Evolutionary conservation across 2,888 invertebrate species (phyloP).

Genomic region (Trissoscelio sp.): DNA sequence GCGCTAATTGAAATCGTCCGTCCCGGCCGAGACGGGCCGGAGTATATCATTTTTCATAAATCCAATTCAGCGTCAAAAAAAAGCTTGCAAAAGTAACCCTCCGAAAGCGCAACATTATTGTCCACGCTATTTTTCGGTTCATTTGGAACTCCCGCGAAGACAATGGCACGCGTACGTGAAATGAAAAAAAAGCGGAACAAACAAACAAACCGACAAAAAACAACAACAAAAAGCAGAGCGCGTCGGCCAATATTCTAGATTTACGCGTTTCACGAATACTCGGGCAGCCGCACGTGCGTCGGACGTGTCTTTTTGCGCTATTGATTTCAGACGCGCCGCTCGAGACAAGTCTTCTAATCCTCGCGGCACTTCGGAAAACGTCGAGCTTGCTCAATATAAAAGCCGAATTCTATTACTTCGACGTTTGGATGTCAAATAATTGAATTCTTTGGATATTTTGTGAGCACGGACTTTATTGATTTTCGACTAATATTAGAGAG

Average conservation of each 20-base stretch:
- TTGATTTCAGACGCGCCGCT: conserved; percentile 63
- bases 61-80: conserved; percentile 3
- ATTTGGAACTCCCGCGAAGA: conserved; percentile 43
- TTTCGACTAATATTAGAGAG: conserved; percentile 56
- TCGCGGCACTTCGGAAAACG: conserved; percentile 67
- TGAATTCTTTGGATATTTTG: conserved; percentile 64
- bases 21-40: neutral
- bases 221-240: conserved; percentile 12
- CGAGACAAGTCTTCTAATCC: conserved; percentile 66
- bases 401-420: conserved; percentile 65
- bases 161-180: conserved; percentile 19
- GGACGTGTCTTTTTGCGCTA: conserved; percentile 72
- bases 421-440: conserved; percentile 66
- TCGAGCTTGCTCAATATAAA: conserved; percentile 67
- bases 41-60: conserved; percentile 37
- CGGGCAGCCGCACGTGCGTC: conserved; percentile 77
- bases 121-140: conserved; percentile 31
- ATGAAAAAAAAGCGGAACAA: conserved; percentile 3
- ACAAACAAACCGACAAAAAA: conserved; percentile 20
- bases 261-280: conserved; percentile 69
- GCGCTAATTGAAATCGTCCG: conserved; percentile 47
- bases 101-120: conserved; percentile 19
- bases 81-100: neutral
- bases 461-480: conserved; percentile 57
- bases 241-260: conserved; percentile 69